Base-by-base conservation (phyloP, 1,140 invertebrate genomes). In the Drosophila elegans region DNA sequence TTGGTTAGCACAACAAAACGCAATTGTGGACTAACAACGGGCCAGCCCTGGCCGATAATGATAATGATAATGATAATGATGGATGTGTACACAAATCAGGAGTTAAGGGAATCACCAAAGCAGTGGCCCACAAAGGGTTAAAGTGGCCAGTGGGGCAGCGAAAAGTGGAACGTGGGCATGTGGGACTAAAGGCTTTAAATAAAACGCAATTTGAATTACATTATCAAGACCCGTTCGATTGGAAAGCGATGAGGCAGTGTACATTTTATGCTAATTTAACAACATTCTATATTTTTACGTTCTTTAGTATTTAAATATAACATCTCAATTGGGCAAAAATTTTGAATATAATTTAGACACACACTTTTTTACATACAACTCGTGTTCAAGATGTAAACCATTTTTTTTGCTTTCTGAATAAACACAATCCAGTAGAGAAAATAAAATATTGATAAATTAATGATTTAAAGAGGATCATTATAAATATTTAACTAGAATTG, bases 1-100 rank as follows among this genome's bases (percentile, higher is more conserved):
- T 88, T 82, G 60, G 71, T 60, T 55, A 55, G 60, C 71, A 62
- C 56, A 83, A 76, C 64, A 82, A 83, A 83, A 83, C 80, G 78
- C 80, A 79, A 74, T 78, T 82, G 74, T 48, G 74, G 68, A 42
- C 48, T n/a, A 29, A n/a, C 57, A 38, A 45, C 42, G 4, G 3
- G 9, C 3, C 29, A n/a, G 32, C 13, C 27, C 21, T 9, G 67
- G 11, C 32, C 42, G 54, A 63, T 60, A 63, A 63, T 63, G 16
- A 21, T 21, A 21, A 63, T 63, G 16, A 21, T 21, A 21, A 21
- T 21, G 60, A 63, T 63, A 63, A 63, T 48, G 67, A 71, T 71
- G 67, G 49, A 46, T 69, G 66, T 56, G 42, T 56, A 51, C 16
- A 12, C 21, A 39, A 38, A 71, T 56, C 67, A 69, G 49, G 25